Conservation (phyloP, 2,113 vertebrate species). For the Typhlomys cinereus region DNA sequence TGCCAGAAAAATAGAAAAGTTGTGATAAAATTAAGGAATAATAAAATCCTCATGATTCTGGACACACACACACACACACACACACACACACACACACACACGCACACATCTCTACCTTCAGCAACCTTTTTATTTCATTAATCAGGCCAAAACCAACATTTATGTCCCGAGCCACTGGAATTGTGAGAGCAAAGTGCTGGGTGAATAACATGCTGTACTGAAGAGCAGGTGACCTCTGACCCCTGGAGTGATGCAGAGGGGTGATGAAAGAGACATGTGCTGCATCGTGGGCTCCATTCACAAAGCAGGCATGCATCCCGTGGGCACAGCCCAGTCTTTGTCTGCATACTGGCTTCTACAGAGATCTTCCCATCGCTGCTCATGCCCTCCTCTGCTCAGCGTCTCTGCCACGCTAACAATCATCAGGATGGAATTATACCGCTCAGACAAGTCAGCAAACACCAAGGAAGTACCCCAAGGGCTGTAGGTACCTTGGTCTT, state of each 20-base stretch:
- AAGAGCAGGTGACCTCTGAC: not conserved
- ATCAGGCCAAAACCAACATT: constrained; percentile 40
- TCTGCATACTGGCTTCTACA: not conserved
- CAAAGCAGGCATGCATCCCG: not conserved
- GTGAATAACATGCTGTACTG: not conserved
- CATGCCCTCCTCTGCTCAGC: not conserved
- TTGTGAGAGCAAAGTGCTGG: not conserved
- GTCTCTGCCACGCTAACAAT: not conserved
- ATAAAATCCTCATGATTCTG: not conserved
- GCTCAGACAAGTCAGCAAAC: too few relatives aligned
- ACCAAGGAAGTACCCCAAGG: not conserved
- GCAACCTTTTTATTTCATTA: not conserved
- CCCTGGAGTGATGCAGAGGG: not conserved
- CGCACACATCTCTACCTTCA: not conserved
- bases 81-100: too few relatives aligned
- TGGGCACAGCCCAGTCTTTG: not conserved
- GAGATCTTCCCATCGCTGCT: too few relatives aligned
- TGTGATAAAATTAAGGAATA: not conserved
- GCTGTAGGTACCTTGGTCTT: constrained; percentile 60
- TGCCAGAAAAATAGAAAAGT: constrained; percentile 9
- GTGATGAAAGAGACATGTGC: rapidly evolving
- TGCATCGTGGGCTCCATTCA: not conserved
- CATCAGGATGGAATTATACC: not conserved
- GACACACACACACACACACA: not conserved
- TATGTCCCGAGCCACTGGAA: not conserved